A percentile compares a stretch with the other conserved stretches of the same genome.
These are phyloP conservation scores for Plodia interpunctella DNA, from an alignment of 1,140 invertebrate genomes.

Conservation along the genomic window DNA sequence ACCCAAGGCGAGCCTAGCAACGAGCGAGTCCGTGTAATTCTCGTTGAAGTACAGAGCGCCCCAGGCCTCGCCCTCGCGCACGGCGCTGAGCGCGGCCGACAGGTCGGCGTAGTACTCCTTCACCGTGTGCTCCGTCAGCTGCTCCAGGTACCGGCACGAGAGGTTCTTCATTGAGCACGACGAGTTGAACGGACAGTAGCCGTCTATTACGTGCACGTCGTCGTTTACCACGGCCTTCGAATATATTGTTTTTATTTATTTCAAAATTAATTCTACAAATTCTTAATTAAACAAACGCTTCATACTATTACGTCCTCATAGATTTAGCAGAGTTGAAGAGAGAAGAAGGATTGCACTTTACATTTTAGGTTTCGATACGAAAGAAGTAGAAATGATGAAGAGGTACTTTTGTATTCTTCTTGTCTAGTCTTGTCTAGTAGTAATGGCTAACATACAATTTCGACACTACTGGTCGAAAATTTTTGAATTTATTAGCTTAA, in stretches of 20 bases:
- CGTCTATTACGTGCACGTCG: conserved; percentile 82
- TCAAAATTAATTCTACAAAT: too few species aligned
- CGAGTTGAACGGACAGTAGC: conserved; percentile 70
- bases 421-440: too few species aligned
- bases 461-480: too few species aligned
- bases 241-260: background rate
- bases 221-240: conserved; percentile 88
- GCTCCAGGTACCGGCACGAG: conserved; percentile 86
- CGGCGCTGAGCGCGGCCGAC: conserved; percentile 83
- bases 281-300: too few species aligned
- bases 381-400: too few species aligned
- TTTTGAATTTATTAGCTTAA: too few species aligned
- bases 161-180: conserved; percentile 84
- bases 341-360: too few species aligned
- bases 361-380: too few species aligned
- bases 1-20: conserved; percentile 83
- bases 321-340: too few species aligned
- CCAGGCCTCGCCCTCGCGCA: conserved; percentile 88
- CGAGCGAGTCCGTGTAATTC: conserved; percentile 90
- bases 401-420: too few species aligned
- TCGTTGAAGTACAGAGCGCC: conserved; percentile 90
- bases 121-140: conserved; percentile 81
- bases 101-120: conserved; percentile 83
- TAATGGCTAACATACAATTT: too few species aligned
- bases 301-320: too few species aligned